These are phyloP conservation scores for Euzophera pinguis DNA, from an alignment of 2,888 invertebrate species.

Conservation along the genomic window DNA sequence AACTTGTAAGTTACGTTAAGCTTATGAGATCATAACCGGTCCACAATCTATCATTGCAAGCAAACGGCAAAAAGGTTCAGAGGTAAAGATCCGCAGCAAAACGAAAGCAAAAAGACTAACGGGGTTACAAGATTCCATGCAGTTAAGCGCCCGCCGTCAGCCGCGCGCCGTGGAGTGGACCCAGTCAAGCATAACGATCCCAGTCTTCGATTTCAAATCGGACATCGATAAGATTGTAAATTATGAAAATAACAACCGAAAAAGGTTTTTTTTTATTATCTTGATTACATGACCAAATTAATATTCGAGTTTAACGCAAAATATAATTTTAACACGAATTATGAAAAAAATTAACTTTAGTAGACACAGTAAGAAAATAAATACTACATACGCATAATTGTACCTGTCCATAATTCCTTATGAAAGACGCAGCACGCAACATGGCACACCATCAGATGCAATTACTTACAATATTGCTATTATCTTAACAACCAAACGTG, in stretches of 20 bases:
- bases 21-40: slow-evolving; percentile 32
- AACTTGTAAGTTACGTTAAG: background rate
- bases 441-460: slow-evolving; percentile 41
- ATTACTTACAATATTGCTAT: background rate
- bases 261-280: too few species aligned
- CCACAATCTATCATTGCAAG: slow-evolving; percentile 30
- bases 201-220: background rate
- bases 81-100: slow-evolving; percentile 56
- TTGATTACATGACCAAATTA: too few species aligned
- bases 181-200: slow-evolving; percentile 16
- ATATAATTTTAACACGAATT: background rate
- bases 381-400: slow-evolving; percentile 20
- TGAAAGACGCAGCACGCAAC: slow-evolving; percentile 69
- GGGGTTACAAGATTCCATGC: slow-evolving; percentile 59
- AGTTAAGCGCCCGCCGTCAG: slow-evolving; percentile 23
- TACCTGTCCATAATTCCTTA: slow-evolving; percentile 67
- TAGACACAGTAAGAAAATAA: background rate
- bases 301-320: too few species aligned
- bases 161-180: slow-evolving; percentile 21
- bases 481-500: background rate
- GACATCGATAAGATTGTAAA: background rate
- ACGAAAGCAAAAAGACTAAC: slow-evolving; percentile 63
- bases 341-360: too few species aligned
- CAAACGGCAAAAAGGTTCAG: slow-evolving; percentile 38
- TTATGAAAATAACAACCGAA: too few species aligned